Evolutionary conservation across 1,140 invertebrate species (phyloP).

Genomic region (Aricia agestis): DNA sequence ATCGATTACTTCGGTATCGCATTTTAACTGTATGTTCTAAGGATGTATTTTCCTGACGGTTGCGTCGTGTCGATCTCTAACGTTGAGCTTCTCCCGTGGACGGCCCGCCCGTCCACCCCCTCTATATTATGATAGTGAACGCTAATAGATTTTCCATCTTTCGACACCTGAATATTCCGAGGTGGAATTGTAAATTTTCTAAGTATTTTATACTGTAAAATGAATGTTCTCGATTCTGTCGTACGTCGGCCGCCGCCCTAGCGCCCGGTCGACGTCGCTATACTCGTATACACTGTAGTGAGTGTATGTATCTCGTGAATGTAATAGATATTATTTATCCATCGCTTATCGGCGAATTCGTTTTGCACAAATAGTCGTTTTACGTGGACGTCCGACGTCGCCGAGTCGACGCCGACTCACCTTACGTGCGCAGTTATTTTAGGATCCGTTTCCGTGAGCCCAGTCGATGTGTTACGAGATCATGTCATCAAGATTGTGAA

Average conservation of each 20-base stretch:
- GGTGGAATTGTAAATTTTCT: slow-evolving; percentile 70
- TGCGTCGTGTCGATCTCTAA: slow-evolving; percentile 50
- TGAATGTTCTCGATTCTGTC: slow-evolving; percentile 60
- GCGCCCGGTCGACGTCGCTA: slow-evolving; percentile 36
- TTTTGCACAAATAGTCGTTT: slow-evolving; percentile 56
- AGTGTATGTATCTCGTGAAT: slow-evolving; percentile 35
- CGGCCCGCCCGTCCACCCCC: slow-evolving; percentile 21
- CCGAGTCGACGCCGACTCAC: slow-evolving; percentile 8
- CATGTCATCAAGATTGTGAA: neutral
- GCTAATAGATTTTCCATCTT: slow-evolving; percentile 38
- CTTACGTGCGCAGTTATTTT: slow-evolving; percentile 7
- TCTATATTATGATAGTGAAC: slow-evolving; percentile 27
- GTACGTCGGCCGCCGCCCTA: slow-evolving; percentile 48
- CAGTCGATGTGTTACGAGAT: slow-evolving; percentile 19
- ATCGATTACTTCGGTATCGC: slow-evolving; percentile 66
- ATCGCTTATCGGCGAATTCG: slow-evolving; percentile 36
- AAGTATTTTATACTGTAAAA: slow-evolving; percentile 72
- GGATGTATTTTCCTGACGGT: slow-evolving; percentile 58
- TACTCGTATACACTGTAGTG: slow-evolving; percentile 41
- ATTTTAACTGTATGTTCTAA: slow-evolving; percentile 66
- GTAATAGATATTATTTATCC: slow-evolving; percentile 37
- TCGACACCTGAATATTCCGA: slow-evolving; percentile 45
- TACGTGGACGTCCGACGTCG: slow-evolving; percentile 24
- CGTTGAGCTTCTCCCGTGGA: slow-evolving; percentile 33
- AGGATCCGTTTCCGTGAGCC: slow-evolving; percentile 20